Base-by-base conservation (phyloP, 2,797 vertebrate genomes). In the Sebastiscus tertius region DNA sequence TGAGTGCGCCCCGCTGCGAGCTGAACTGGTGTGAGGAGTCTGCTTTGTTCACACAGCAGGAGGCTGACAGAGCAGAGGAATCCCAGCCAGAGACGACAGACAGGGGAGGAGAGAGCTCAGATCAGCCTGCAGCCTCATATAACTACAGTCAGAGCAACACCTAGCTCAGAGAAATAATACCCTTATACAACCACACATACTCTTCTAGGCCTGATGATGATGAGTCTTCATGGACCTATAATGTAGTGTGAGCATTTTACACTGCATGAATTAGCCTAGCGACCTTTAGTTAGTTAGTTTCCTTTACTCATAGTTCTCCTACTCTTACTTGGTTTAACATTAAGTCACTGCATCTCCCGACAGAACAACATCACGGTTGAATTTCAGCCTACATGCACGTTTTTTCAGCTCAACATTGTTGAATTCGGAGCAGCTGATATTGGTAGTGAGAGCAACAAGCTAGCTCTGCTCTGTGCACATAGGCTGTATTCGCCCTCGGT, bases 11-110 rank as follows among this genome's bases (percentile, higher is more conserved):
- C 81, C 62, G 71, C 88, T 92, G 91, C 1, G 88, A 88, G 84
- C 86, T 77, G 85, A 91, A 91, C 79, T 77, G 36, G 78, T 83
- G 80, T 66, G 85, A 89, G 85, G 70, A 86, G 79, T 58, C 49
- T 60, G 63, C 83, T 93, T 86, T 86, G 86, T 91, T 90, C 67
- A 33, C 91, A 13, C 92, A 84, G 91, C 81, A 10, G 89, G 91
- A 60, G 82, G 80, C 78, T 73, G 90, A 86, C 82, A 83, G 74
- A 73, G 82, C 49, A 62, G 4, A 84, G 55, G 83, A 72, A 83
- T 80, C 79, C 69, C 71, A 86, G 63, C 58, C n/a, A 31, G 60
- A 83, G 77, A 55, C 7, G 64, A 64, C 49, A 85, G 87, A 83
- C 81, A 72, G 58, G 66, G 78, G 72, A 81, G 22, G 62, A 85